phyloP scores from a whole-genome alignment of 2,797 vertebrate species.

The Rhinogobio ventralis region DNA sequence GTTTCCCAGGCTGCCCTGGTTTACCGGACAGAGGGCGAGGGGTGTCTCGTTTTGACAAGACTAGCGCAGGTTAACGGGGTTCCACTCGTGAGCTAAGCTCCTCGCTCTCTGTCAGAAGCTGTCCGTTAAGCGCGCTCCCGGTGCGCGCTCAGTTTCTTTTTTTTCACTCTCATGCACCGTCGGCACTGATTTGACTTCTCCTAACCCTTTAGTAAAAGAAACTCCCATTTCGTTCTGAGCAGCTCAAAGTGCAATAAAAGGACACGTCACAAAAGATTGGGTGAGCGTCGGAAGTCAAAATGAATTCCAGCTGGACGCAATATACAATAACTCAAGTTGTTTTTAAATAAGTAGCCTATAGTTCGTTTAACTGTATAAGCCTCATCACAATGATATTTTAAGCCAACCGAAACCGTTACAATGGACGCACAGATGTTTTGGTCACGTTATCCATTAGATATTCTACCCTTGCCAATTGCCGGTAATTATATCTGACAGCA shows the following conservation, averaged over 20 bases:
- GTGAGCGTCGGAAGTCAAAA: not conserved
- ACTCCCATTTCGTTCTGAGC: not conserved
- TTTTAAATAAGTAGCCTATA: not conserved
- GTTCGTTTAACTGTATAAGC: not conserved
- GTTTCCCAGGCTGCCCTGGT: conserved; percentile 56
- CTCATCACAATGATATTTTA: not conserved
- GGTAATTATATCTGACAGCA: conserved; percentile 1
- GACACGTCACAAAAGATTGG: not conserved
- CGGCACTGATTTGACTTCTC: conserved; percentile 18
- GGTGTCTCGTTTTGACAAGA: conserved; percentile 64
- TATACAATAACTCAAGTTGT: too few relatives aligned
- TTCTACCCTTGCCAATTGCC: not conserved
- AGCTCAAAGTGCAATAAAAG: not conserved
- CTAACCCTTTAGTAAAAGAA: conserved; percentile 7
- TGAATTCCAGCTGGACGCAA: not conserved
- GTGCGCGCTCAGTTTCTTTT: conserved; percentile 58
- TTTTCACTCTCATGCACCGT: conserved; percentile 53
- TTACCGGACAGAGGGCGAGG: conserved; percentile 47
- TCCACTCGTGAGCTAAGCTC: conserved; percentile 65
- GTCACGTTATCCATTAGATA: not conserved
- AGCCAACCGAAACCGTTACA: not conserved
- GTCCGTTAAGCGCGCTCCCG: conserved; percentile 69
- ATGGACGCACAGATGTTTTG: conserved; percentile 19
- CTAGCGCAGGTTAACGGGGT: conserved; percentile 63
- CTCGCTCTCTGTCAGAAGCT: conserved; percentile 61